Percentiles rank a stretch among this genome's conserved stretches.
Conservation (phyloP, 2,113 vertebrate genomes). For the Dipodomys spectabilis region DNA sequence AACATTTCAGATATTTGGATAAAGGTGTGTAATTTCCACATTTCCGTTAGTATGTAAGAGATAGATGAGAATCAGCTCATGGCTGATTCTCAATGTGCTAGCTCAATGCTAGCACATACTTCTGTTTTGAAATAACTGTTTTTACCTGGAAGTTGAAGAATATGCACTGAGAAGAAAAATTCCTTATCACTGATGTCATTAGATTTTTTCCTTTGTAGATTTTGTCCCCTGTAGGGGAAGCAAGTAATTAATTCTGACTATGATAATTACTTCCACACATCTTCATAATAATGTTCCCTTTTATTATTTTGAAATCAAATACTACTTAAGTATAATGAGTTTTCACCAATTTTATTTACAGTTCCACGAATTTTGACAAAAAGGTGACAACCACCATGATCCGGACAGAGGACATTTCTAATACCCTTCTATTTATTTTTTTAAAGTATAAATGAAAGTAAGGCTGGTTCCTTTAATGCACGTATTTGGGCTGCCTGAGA, state of each 20-base stretch:
- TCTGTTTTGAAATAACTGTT: conserved; percentile 27
- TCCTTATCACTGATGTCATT: conserved; percentile 3
- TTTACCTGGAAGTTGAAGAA: conserved; percentile 36
- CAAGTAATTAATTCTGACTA: conserved; percentile 61
- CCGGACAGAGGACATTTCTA: background rate
- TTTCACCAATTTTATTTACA: background rate
- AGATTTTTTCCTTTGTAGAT: background rate
- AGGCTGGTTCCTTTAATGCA: background rate
- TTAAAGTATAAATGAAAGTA: conserved; percentile 16
- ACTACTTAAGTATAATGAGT: background rate
- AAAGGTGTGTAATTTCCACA: background rate
- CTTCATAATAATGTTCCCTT: background rate
- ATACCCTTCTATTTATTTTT: conserved; percentile 7
- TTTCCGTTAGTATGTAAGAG: background rate
- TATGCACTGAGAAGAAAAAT: background rate
- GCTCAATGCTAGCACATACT: background rate
- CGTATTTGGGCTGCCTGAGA: background rate
- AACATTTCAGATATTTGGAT: background rate
- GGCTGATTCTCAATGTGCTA: too few relatives aligned
- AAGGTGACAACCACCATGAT: background rate
- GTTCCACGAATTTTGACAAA: conserved; percentile 15
- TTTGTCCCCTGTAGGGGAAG: conserved; percentile 19
- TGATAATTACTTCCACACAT: conserved; percentile 23
- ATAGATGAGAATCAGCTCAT: background rate
- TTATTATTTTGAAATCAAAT: conserved; percentile 46